Evolutionary conservation across 2,888 invertebrate genomes (phyloP), one percentile per base, ranked within the genome.

Genomic region (Agrotis segetum): DNA sequence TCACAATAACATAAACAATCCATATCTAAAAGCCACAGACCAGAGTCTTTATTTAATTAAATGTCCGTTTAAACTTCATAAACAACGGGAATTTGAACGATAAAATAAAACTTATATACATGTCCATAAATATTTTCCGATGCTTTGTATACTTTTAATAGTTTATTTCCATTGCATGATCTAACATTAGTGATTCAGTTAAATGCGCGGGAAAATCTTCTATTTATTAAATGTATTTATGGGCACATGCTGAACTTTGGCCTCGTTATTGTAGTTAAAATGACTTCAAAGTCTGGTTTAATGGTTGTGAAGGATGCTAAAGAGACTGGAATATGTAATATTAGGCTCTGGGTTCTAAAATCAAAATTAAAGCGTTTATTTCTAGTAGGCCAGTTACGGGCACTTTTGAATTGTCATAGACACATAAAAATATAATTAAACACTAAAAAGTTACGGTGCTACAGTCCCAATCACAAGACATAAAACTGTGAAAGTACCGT

Each of bases 121-220:
- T 24, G 40, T 52, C 44, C 24, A 44, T 24, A 17, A 50, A 69
- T 44, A 44, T 44, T 52, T 68, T 68, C 13, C 6, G 9, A 11
- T 24, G 14, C 29, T 13, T 29, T 44, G 19, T 24, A 29, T 17
- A 17, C 1, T 40, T 52, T 24, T 68, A 50, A 40, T 11, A 19
- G 17, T 29, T 16, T 34, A 5, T 21, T 29, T 34, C 53, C 29
- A 34, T 9, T 44, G 29, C 29, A 29, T 70, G 46, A 73, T 17
- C 7, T 19, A 63, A 24, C 34, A 63, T 40, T 47, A 17, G 14
- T 47, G 46, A 50, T 44, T 73, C 73, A 74, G 9, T 44, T 29
- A 50, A 50, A 62, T 34, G 24, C n/a, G 11, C 14, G 11, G 46
- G 17, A 63, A 62, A 64, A 64, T 64, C 46, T 24, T 63, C 13